A percentile compares a stretch with the other conserved stretches of the same genome.
Evolutionary conservation across 2,888 invertebrate species (phyloP).

Genomic region (Fragum sueziense): DNA sequence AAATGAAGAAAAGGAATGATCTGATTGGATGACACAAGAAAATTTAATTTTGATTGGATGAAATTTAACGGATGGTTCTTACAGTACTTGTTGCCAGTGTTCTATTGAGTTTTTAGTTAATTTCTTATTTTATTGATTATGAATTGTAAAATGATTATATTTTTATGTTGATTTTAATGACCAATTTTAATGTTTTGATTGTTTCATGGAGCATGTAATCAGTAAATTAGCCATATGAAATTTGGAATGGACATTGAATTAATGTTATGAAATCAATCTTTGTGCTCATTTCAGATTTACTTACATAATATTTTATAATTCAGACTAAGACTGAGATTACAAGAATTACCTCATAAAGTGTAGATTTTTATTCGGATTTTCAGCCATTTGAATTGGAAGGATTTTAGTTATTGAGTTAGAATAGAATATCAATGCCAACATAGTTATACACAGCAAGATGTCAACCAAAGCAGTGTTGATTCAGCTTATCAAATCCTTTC

Average conservation of each 20-base stretch:
- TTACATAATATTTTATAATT: slow-evolving; percentile 1
- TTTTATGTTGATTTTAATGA: slow-evolving; percentile 36
- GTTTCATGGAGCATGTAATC: slow-evolving; percentile 19
- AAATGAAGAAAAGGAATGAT: slow-evolving; percentile 23
- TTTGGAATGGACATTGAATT: slow-evolving; percentile 13
- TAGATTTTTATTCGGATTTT: slow-evolving; percentile 5
- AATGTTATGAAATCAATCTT: slow-evolving; percentile 6
- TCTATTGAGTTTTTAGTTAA: slow-evolving; percentile 17
- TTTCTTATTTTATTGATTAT: slow-evolving; percentile 26
- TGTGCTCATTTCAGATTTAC: slow-evolving; percentile 6
- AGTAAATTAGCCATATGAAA: slow-evolving; percentile 22
- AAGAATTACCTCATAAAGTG: slow-evolving; percentile 15
- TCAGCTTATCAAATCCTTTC: no score
- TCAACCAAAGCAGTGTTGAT: no score
- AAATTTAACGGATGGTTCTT: slow-evolving; percentile 22
- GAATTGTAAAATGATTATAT: slow-evolving; percentile 25
- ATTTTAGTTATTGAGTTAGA: neutral
- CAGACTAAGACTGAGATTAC: slow-evolving; percentile 11
- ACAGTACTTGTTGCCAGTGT: slow-evolving; percentile 35
- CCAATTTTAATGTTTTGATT: slow-evolving; percentile 25
- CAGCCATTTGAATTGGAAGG: neutral
- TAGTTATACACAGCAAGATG: no score
- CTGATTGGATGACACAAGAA: slow-evolving; percentile 37
- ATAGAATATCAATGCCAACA: no score
- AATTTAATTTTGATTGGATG: slow-evolving; percentile 40